phyloP scores from a whole-genome alignment of 2,888 invertebrate genomes.

The Coenonympha glycerion region DNA sequence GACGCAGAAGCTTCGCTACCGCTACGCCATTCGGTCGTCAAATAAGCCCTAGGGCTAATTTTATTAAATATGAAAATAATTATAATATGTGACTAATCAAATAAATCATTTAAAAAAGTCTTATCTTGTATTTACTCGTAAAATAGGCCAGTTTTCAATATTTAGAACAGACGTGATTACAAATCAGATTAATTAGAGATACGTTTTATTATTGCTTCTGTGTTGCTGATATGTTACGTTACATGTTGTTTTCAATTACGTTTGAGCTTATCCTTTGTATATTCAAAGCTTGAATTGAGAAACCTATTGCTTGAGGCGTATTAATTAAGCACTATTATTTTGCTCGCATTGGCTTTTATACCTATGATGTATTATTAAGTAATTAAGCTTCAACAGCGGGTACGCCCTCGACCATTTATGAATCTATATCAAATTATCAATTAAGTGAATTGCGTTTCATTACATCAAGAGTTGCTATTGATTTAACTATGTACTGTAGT shows the following conservation, averaged over 20 bases:
- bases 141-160: neutral
- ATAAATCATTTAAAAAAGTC: neutral
- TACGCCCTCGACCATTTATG: neutral
- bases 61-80: too few species aligned
- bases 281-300: constrained; percentile 6
- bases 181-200: neutral
- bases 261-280: constrained; percentile 7
- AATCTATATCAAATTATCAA: constrained; percentile 1
- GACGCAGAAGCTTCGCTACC: too few species aligned
- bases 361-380: constrained; percentile 10
- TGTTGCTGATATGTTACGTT: neutral
- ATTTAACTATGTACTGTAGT: too few species aligned
- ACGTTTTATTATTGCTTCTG: neutral
- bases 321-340: constrained; percentile 4
- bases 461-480: neutral
- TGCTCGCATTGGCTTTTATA: neutral
- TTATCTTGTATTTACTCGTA: constrained; percentile 2
- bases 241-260: neutral
- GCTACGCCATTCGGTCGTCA: too few species aligned
- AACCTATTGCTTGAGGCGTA: constrained; percentile 9
- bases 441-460: neutral
- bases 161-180: neutral
- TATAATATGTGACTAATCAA: neutral
- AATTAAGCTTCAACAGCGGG: neutral
- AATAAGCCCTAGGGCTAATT: too few species aligned